These are phyloP conservation scores for Hipposideros larvatus DNA, from an alignment of 2,797 vertebrate genomes.

Conservation along the genomic window DNA sequence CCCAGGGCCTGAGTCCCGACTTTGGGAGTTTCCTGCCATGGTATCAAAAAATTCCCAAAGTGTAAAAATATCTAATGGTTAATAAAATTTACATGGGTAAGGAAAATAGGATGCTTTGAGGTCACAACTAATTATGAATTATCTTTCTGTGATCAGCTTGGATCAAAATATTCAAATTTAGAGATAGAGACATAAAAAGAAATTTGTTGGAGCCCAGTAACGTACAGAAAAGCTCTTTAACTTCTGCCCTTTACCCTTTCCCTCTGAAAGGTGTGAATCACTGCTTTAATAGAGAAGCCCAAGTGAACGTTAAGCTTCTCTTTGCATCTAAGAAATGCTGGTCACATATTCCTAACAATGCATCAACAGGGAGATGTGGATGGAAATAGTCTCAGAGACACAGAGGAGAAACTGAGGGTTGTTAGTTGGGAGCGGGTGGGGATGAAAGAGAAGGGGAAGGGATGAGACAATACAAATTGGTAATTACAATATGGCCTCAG, in stretches of 20 bases:
- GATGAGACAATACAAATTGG: too few species aligned
- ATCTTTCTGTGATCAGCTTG: neutral
- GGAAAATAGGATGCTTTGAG: neutral
- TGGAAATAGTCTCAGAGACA: too few species aligned
- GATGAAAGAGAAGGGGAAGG: too few species aligned
- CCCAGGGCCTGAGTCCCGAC: too few species aligned
- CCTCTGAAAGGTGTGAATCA: neutral
- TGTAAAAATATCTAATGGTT: neutral
- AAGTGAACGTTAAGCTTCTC: neutral
- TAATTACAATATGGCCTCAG: too few species aligned
- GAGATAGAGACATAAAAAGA: conserved; percentile 12
- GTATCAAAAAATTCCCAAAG: neutral
- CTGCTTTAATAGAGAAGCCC: neutral
- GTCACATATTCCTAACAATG: neutral
- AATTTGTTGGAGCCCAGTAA: neutral
- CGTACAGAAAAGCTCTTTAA: neutral
- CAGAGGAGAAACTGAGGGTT: too few species aligned
- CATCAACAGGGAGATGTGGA: too few species aligned
- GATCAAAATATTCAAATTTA: conserved; percentile 9
- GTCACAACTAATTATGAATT: neutral
- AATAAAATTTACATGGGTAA: neutral
- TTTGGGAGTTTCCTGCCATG: too few species aligned
- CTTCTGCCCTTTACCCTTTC: neutral
- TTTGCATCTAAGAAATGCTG: neutral
- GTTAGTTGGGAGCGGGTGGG: too few species aligned